phyloP scores from a whole-genome alignment of 1,140 invertebrate genomes.

The Psix sp. region DNA sequence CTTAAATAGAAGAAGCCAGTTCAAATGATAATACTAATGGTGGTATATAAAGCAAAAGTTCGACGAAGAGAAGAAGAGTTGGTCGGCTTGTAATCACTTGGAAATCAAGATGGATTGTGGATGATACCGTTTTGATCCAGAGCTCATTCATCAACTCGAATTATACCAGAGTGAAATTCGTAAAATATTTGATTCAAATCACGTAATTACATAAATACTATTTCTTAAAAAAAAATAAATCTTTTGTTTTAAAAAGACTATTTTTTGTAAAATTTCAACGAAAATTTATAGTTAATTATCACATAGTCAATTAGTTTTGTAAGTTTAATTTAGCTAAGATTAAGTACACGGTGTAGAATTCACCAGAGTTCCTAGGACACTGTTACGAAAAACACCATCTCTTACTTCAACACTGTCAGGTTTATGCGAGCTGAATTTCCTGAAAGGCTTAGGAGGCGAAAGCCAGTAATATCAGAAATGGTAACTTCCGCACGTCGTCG shows the following conservation, averaged over 20 bases:
- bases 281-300: no score
- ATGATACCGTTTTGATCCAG: slow-evolving; percentile 8
- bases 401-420: slow-evolving; percentile 53
- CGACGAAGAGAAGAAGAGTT: slow-evolving; percentile 14
- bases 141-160: slow-evolving; percentile 18
- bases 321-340: slow-evolving; percentile 59
- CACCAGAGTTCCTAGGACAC: slow-evolving; percentile 61
- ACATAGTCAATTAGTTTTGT: slow-evolving; percentile 48
- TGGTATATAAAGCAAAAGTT: slow-evolving; percentile 4
- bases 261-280: no score
- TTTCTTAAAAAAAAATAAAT: no score
- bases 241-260: no score
- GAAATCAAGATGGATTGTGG: slow-evolving; percentile 28
- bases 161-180: no score
- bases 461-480: slow-evolving; percentile 70
- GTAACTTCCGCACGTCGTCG: slow-evolving; percentile 67
- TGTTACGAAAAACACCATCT: slow-evolving; percentile 60
- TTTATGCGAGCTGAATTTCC: slow-evolving; percentile 64
- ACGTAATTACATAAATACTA: no score
- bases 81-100: slow-evolving; percentile 28
- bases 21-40: slow-evolving; percentile 11
- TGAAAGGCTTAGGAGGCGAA: slow-evolving; percentile 56
- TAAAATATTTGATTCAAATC: no score
- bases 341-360: slow-evolving; percentile 58
- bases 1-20: slow-evolving; percentile 20